A percentile compares a stretch with the other conserved stretches of the same genome.
Conservation (phyloP, 2,113 vertebrate species). For the Dipodomys stephensi region DNA sequence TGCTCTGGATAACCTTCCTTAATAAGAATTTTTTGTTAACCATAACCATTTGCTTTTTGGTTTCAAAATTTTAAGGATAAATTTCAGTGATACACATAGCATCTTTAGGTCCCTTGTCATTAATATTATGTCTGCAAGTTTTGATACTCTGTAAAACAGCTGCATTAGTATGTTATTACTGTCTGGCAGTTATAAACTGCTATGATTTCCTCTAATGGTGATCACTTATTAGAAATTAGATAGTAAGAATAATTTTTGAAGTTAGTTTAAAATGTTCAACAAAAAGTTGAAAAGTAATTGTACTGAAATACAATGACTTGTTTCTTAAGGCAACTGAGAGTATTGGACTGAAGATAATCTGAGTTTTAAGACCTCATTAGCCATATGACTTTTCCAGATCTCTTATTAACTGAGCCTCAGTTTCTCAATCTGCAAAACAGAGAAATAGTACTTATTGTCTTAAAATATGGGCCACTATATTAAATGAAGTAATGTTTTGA, state of each 20-base stretch:
- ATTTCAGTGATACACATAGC: background rate
- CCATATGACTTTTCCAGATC: background rate
- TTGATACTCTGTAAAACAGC: background rate
- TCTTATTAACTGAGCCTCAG: background rate
- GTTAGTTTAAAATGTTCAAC: constrained; percentile 24
- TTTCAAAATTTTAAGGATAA: constrained; percentile 46
- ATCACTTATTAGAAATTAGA: constrained; percentile 25
- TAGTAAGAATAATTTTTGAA: background rate
- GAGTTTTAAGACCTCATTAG: background rate
- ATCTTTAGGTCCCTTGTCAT: background rate
- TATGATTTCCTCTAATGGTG: background rate
- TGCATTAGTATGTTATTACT: background rate
- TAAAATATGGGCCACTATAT: background rate
- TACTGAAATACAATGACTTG: background rate
- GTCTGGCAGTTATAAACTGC: background rate
- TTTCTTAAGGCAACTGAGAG: background rate
- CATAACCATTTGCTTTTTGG: background rate
- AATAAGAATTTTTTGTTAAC: constrained; percentile 8
- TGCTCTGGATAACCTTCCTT: background rate
- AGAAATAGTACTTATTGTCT: background rate
- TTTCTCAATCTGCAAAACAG: constrained; percentile 4
- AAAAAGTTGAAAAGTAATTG: constrained; percentile 11
- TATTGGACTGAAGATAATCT: background rate
- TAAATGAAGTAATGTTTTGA: background rate
- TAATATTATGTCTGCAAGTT: background rate